Conservation (phyloP, 2,888 invertebrate genomes). For the Dorcus hopei region DNA sequence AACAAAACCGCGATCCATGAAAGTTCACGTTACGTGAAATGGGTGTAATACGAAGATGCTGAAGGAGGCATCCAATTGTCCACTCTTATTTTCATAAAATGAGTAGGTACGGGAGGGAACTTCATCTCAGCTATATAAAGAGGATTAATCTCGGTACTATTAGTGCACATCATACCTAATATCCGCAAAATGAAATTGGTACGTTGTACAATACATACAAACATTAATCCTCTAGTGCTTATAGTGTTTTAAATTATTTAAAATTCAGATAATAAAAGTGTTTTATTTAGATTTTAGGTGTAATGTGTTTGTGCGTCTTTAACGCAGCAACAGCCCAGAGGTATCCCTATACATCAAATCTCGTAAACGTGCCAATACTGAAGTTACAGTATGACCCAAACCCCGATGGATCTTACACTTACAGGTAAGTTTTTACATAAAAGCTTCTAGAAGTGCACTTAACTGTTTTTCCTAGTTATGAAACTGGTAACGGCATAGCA, state of each 20-base stretch:
- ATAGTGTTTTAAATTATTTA: not conserved
- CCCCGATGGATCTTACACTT: constrained; percentile 51
- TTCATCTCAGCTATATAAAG: constrained; percentile 8
- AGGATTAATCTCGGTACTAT: not conserved
- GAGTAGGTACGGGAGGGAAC: constrained; percentile 1
- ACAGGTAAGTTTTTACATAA: constrained; percentile 45
- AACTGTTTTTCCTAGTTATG: constrained; percentile 50
- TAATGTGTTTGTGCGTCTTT: constrained; percentile 8
- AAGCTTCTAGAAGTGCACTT: not conserved
- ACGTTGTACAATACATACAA: not conserved
- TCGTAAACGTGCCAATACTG: constrained; percentile 50
- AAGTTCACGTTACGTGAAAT: not conserved
- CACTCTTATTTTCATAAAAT: constrained; percentile 14
- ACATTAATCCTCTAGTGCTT: not conserved
- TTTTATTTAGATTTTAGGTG: constrained; percentile 8
- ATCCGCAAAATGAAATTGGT: constrained; percentile 16
- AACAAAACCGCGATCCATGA: no score
- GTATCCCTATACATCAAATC: constrained; percentile 14
- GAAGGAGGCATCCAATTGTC: constrained; percentile 4
- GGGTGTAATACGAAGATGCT: not conserved
- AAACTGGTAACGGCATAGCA: constrained; percentile 70
- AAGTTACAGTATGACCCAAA: constrained; percentile 52
- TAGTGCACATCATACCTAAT: not conserved
- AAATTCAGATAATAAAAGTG: not conserved
- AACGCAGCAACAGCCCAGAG: constrained; percentile 13